These are phyloP conservation scores for Drosophila yooni DNA, from an alignment of 2,888 invertebrate species.

Conservation along the genomic window DNA sequence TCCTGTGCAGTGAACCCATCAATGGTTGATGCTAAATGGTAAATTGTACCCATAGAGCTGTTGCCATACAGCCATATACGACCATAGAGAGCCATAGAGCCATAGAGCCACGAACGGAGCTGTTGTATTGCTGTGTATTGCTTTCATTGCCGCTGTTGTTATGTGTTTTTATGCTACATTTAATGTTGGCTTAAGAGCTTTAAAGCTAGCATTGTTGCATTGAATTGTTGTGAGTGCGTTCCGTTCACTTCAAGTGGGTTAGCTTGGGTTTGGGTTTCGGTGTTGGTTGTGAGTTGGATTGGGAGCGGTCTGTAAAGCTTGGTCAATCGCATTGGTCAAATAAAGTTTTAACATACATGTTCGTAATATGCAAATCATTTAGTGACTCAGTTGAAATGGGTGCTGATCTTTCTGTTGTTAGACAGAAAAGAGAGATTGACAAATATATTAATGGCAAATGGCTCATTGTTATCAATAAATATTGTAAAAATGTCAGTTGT, in stretches of 20 bases:
- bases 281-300: neutral
- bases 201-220: slow-evolving; percentile 81
- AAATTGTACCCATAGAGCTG: slow-evolving; percentile 56
- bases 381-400: slow-evolving; percentile 31
- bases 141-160: slow-evolving; percentile 66
- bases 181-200: slow-evolving; percentile 85
- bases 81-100: slow-evolving; percentile 15
- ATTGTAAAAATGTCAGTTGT: neutral
- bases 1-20: slow-evolving; percentile 74
- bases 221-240: slow-evolving; percentile 53
- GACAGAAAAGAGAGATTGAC: neutral
- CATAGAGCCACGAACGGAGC: slow-evolving; percentile 27
- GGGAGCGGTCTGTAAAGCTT: slow-evolving; percentile 28
- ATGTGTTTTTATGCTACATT: slow-evolving; percentile 85
- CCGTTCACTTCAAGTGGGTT: slow-evolving; percentile 32
- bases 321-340: slow-evolving; percentile 46
- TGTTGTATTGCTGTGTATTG: slow-evolving; percentile 26
- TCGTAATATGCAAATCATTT: slow-evolving; percentile 55
- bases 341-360: slow-evolving; percentile 20
- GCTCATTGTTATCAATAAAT: neutral
- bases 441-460: neutral
- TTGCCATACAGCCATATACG: slow-evolving; percentile 24
- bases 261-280: slow-evolving; percentile 4
- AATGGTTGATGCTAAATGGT: slow-evolving; percentile 65
- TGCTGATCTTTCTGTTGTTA: slow-evolving; percentile 1